Base-by-base conservation (phyloP, 2,113 vertebrate species). In the Lasiurus borealis region DNA sequence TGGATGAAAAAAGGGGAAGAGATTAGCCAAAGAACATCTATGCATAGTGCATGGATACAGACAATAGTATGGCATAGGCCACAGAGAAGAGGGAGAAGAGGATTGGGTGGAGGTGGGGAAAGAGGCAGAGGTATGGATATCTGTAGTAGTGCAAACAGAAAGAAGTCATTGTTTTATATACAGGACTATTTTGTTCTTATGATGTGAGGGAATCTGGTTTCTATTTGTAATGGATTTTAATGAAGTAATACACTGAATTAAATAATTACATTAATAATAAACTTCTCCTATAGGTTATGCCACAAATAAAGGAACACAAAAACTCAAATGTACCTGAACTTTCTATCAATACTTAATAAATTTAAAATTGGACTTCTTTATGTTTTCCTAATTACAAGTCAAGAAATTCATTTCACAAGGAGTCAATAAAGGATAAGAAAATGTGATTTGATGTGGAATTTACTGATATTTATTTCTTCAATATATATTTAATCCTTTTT, bases 111-210 rank as follows among this genome's bases (percentile, higher is more conserved):
- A 64, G 27, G 62, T 31, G 62, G 62, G 62, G 10, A 64, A 31
- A 64, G 62, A 27, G 62, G 62, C 5, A 12, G 62, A 31, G 27
- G 62, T 64, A 27, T 29, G 27, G 62, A 64, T 31, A 31, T 64
- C 27, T 64, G 62, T 14, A 31, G 6, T 31, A 64, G 62, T 64
- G 29, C 62, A 64, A 64, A 64, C 62, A 90, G 95, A 29, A 27
- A 94, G 91, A 96, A 97, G 23, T 59, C 71, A 82, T 0, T 88
- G 68, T 94, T 97, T 93, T 97, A 85, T 50, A n/a, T 96, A 97
- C 8, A 93, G 66, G 85, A 44, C 57, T 88, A 15, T 93, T 90
- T 91, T 80, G 44, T 78, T 90, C 48, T 54, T 96, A 62, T 68
- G 29, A 48, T 46, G 52, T 59, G 85, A 96, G 19, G 18, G 31